A percentile compares a stretch with the other conserved stretches of the same genome.
These are phyloP conservation scores for Chaenogobius annularis DNA, from an alignment of 2,113 vertebrate genomes.

Conservation along the genomic window DNA sequence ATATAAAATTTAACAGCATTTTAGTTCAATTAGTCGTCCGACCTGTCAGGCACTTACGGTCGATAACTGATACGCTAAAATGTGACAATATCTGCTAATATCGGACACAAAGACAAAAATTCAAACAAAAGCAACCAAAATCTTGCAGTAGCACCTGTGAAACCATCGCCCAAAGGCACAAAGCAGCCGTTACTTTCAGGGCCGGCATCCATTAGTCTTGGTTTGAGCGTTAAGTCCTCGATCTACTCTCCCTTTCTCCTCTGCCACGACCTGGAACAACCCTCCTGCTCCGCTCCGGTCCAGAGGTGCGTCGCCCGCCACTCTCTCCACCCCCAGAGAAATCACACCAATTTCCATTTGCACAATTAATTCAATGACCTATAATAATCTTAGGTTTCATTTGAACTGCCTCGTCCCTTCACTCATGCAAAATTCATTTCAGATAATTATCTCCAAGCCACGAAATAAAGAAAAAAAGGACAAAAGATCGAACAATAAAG, in stretches of 20 bases:
- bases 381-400: conserved; percentile 79
- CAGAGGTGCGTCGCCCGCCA: conserved; percentile 38
- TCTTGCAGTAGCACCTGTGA: neutral
- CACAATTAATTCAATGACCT: conserved; percentile 89
- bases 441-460: conserved; percentile 37
- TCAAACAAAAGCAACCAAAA: too few relatives aligned
- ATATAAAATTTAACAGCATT: too few relatives aligned
- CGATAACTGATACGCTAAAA: too few relatives aligned
- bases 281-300: conserved; percentile 30
- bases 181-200: neutral
- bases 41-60: too few relatives aligned
- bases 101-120: too few relatives aligned
- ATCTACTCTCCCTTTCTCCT: neutral
- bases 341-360: conserved; percentile 81
- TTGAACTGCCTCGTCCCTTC: conserved; percentile 54
- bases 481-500: conserved; percentile 16
- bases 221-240: neutral
- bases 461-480: conserved; percentile 6
- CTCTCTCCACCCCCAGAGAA: conserved; percentile 72
- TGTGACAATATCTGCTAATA: too few relatives aligned
- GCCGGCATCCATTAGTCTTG: neutral
- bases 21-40: too few relatives aligned
- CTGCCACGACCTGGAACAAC: conserved; percentile 7
- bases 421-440: conserved; percentile 53
- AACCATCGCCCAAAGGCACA: neutral